Evolutionary conservation across 1,140 invertebrate species (phyloP).

Genomic region (Caenorhabditis brenneri): DNA sequence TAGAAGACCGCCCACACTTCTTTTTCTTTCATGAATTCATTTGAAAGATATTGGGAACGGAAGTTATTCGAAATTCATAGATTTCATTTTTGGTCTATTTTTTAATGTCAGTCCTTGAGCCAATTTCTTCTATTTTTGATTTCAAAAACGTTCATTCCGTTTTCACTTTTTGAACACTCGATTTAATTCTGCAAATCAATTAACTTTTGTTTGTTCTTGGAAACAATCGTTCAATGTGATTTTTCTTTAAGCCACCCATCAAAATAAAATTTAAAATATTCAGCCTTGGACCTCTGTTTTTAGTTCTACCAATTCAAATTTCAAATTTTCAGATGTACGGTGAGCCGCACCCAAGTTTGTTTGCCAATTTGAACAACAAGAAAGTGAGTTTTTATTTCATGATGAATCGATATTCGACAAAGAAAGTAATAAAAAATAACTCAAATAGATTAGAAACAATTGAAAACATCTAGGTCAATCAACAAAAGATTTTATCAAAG

Average conservation of each 20-base stretch:
- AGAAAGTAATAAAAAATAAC: no score
- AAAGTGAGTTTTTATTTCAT: neutral
- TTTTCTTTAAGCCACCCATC: no score
- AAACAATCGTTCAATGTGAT: no score
- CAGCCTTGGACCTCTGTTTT: neutral
- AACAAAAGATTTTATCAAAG: no score
- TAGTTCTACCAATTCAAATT: neutral
- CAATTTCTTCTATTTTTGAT: neutral
- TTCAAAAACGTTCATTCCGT: neutral
- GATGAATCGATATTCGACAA: neutral
- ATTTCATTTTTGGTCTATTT: neutral
- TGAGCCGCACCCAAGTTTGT: neutral
- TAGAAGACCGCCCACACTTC: neutral
- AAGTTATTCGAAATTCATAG: slow-evolving; percentile 1
- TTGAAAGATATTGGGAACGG: neutral
- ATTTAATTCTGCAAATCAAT: neutral
- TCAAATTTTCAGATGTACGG: slow-evolving; percentile 14
- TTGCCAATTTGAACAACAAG: slow-evolving; percentile 12
- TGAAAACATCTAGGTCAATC: no score
- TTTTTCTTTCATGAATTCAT: neutral
- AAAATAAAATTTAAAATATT: no score
- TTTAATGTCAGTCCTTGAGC: neutral
- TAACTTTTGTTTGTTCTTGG: no score
- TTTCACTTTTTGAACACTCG: no score
- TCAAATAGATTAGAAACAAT: no score